Evolutionary conservation across 2,113 vertebrate species (phyloP).

Genomic region (Columba janthina): DNA sequence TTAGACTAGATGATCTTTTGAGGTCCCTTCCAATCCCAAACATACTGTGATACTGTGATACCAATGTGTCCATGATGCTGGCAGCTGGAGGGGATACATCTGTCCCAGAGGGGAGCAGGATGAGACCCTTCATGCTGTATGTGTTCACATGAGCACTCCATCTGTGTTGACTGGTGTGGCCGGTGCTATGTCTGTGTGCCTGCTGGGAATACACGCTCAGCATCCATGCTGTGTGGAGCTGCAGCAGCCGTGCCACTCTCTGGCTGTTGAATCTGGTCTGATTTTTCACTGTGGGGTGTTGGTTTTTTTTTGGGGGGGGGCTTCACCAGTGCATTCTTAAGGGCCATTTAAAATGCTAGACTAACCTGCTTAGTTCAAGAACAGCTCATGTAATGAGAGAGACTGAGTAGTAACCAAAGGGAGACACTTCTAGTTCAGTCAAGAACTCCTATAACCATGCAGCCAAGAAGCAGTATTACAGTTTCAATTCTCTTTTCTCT

Average conservation of each 20-base stretch:
- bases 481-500: background rate
- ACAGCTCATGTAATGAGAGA: background rate
- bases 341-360: background rate
- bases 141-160: background rate
- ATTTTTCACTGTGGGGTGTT: background rate
- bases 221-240: rapidly evolving
- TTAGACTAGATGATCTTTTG: no score
- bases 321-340: background rate
- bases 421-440: background rate
- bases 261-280: background rate
- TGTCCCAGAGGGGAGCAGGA: background rate
- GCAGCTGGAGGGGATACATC: background rate
- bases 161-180: background rate
- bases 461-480: background rate
- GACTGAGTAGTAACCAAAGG: background rate
- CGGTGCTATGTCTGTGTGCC: background rate
- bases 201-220: background rate
- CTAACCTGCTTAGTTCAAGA: background rate
- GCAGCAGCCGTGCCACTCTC: background rate
- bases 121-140: rapidly evolving
- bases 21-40: no score
- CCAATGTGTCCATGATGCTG: rapidly evolving
- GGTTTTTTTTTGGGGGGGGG: background rate
- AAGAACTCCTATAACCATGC: background rate
- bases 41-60: no score